A percentile compares a stretch with the other conserved stretches of the same genome.
These are phyloP conservation scores for Nixonia krombeini DNA, from an alignment of 1,140 invertebrate genomes.

Conservation along the genomic window DNA sequence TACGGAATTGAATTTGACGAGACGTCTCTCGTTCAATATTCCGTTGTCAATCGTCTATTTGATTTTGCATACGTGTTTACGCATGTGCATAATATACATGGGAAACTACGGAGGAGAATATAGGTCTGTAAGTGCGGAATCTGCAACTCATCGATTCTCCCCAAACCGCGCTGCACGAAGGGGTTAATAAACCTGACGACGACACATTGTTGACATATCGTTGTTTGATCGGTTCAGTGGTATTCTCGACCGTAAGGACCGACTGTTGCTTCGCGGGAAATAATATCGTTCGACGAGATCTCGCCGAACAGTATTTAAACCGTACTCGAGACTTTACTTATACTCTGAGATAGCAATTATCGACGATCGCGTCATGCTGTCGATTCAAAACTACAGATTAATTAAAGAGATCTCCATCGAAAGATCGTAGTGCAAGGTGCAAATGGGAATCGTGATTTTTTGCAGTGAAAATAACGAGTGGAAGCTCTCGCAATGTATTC, in stretches of 20 bases:
- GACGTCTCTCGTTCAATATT: slow-evolving; percentile 34
- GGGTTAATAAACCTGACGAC: slow-evolving; percentile 60
- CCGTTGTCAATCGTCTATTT: slow-evolving; percentile 31
- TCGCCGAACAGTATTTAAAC: too few relatives aligned
- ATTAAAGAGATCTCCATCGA: too few relatives aligned
- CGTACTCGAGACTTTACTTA: too few relatives aligned
- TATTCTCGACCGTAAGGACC: too few relatives aligned
- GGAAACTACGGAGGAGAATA: slow-evolving; percentile 25
- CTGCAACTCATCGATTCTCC: slow-evolving; percentile 58
- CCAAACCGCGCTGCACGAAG: slow-evolving; percentile 51
- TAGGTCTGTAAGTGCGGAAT: slow-evolving; percentile 31
- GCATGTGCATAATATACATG: slow-evolving; percentile 43
- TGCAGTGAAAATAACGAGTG: too few relatives aligned
- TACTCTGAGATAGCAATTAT: too few relatives aligned
- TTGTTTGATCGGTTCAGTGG: slow-evolving; percentile 13
- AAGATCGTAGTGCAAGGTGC: too few relatives aligned
- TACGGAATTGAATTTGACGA: slow-evolving; percentile 40
- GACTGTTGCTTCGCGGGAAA: neutral
- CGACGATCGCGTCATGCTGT: too few relatives aligned
- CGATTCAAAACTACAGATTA: too few relatives aligned
- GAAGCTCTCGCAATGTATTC: too few relatives aligned
- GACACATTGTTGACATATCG: slow-evolving; percentile 12
- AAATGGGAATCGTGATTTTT: too few relatives aligned
- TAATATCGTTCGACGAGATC: too few relatives aligned
- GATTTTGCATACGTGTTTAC: slow-evolving; percentile 38